A percentile compares a stretch with the other conserved stretches of the same genome.
Evolutionary conservation across 2,888 invertebrate genomes (phyloP).

Genomic region (Ditula angustiorana): DNA sequence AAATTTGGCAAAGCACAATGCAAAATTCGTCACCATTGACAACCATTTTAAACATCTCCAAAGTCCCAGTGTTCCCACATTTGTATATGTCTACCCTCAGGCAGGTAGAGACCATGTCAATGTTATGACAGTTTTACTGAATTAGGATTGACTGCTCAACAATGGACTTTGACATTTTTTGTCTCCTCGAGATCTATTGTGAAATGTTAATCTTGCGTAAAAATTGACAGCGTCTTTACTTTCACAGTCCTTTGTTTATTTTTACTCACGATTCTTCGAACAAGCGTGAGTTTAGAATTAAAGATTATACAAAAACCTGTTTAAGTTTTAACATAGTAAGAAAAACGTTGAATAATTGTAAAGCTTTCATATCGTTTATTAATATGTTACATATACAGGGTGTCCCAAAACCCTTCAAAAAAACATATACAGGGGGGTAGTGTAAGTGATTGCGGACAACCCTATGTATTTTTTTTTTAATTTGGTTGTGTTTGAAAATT

Average conservation of each 20-base stretch:
- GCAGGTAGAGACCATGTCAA: conserved; percentile 51
- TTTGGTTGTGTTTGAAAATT: no score
- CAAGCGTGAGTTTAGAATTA: not conserved
- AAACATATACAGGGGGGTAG: no score
- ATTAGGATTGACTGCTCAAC: conserved; percentile 52
- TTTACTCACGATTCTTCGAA: conserved; percentile 11
- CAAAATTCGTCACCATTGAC: no score
- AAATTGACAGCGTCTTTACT: conserved; percentile 12
- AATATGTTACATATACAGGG: no score
- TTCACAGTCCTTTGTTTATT: conserved; percentile 7
- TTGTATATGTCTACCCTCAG: conserved; percentile 21
- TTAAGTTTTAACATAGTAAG: no score
- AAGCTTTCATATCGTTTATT: no score
- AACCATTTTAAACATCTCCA: not conserved
- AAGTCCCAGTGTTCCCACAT: not conserved
- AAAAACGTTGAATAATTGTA: no score
- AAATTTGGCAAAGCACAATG: no score
- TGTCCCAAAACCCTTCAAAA: no score
- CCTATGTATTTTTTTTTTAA: no score
- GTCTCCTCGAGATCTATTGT: conserved; percentile 32
- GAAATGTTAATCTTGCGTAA: conserved; percentile 37
- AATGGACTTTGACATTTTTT: conserved; percentile 56
- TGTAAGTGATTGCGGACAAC: no score
- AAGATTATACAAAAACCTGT: not conserved
- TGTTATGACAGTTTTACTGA: conserved; percentile 61